phyloP scores from a whole-genome alignment of 1,140 invertebrate species.

The Centruroides vittatus region DNA sequence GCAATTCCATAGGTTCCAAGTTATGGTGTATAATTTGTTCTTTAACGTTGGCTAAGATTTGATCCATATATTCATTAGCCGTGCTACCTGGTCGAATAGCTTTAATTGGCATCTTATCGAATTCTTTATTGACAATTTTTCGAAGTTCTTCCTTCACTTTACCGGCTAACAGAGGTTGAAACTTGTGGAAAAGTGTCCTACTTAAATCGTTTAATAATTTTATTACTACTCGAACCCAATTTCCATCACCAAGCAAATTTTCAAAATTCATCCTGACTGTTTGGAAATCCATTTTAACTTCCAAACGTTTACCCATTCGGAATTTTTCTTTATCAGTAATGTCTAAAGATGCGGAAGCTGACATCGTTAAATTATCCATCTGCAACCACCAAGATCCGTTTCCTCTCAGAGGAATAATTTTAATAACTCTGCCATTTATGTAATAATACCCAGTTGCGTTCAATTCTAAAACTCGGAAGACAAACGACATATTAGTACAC shows the following conservation, averaged over 20 bases:
- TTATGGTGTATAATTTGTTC: conserved; percentile 3
- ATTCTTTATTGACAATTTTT: conserved; percentile 8
- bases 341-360: conserved; percentile 5
- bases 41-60: conserved; percentile 9
- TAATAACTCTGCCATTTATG: conserved; percentile 10
- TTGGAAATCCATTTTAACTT: conserved; percentile 11
- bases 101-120: conserved; percentile 12
- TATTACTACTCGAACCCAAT: conserved; percentile 10
- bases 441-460: conserved; percentile 2
- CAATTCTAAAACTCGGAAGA: conserved; percentile 2
- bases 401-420: conserved; percentile 10
- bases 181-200: not conserved
- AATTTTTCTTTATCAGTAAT: not conserved
- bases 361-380: conserved; percentile 7
- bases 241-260: conserved; percentile 12
- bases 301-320: conserved; percentile 7
- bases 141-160: conserved; percentile 7
- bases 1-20: conserved; percentile 8
- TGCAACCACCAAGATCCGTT: conserved; percentile 8
- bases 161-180: not conserved
- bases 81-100: conserved; percentile 9
- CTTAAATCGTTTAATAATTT: conserved; percentile 3
- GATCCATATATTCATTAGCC: conserved; percentile 13
- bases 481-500: not conserved
- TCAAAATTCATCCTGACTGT: conserved; percentile 8